A percentile compares a stretch with the other conserved stretches of the same genome.
Evolutionary conservation across 2,113 vertebrate species (phyloP).

Genomic region (Microcebus ravelobensis): DNA sequence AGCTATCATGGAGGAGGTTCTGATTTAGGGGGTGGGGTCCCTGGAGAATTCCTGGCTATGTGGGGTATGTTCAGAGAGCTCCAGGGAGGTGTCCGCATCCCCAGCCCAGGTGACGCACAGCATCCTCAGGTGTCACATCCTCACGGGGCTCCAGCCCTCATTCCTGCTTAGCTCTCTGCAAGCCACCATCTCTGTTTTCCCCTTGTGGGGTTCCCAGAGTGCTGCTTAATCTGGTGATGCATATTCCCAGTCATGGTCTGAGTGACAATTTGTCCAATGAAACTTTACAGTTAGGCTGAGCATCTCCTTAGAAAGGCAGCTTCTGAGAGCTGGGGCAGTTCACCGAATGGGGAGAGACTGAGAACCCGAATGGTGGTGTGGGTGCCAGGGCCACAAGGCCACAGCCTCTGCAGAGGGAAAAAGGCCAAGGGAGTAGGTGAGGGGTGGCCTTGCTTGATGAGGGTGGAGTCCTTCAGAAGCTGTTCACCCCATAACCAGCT

Average conservation of each 20-base stretch:
- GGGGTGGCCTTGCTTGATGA: neutral
- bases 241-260: neutral
- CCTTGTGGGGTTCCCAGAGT: neutral
- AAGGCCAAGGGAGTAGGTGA: neutral
- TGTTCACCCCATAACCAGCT: neutral
- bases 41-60: neutral
- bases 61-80: neutral
- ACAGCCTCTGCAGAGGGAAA: neutral
- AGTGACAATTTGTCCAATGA: neutral
- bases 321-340: neutral
- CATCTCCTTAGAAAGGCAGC: neutral
- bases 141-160: neutral
- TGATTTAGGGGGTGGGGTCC: neutral
- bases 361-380: neutral
- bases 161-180: neutral
- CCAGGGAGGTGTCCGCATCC: neutral
- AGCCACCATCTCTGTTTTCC: neutral
- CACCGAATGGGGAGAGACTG: no score
- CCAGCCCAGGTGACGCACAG: rapidly evolving
- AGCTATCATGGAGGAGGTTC: neutral
- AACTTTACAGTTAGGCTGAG: neutral
- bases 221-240: neutral
- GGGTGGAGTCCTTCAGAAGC: neutral
- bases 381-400: neutral
- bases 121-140: neutral